These are phyloP conservation scores for Xenopus tropicalis DNA, from an alignment of 2,113 vertebrate species.

Conservation along the genomic window DNA sequence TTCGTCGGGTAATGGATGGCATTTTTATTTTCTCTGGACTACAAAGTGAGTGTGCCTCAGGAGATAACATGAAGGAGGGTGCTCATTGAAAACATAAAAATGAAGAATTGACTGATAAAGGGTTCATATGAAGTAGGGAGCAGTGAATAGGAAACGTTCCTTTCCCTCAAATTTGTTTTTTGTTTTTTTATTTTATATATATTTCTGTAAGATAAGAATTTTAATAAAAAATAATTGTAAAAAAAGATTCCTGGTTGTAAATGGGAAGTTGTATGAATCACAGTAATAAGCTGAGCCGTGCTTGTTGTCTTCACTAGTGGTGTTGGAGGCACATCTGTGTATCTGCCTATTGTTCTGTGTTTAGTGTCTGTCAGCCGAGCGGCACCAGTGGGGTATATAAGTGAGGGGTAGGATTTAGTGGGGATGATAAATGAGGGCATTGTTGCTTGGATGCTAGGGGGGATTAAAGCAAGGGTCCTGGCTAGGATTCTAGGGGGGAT, in stretches of 20 bases:
- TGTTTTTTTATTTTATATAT: slow-evolving; percentile 44
- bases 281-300: too few relatives aligned
- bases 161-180: neutral
- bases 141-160: neutral
- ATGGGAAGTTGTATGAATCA: neutral
- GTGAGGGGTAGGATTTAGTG: too few relatives aligned
- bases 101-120: slow-evolving; percentile 11
- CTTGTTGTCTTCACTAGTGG: too few relatives aligned
- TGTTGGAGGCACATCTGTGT: too few relatives aligned
- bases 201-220: slow-evolving; percentile 39
- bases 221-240: slow-evolving; percentile 28
- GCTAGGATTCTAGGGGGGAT: too few relatives aligned
- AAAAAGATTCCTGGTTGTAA: neutral
- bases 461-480: too few relatives aligned
- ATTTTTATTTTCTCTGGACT: neutral
- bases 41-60: neutral
- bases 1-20: neutral
- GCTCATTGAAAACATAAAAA: neutral
- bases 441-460: too few relatives aligned
- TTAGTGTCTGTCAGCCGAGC: neutral
- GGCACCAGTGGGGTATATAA: too few relatives aligned
- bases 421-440: too few relatives aligned
- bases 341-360: neutral
- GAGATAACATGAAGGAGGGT: slow-evolving; percentile 14
- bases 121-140: slow-evolving; percentile 25